Evolutionary conservation across 2,888 invertebrate species (phyloP).

Genomic region (Drosophila imparisetae): DNA sequence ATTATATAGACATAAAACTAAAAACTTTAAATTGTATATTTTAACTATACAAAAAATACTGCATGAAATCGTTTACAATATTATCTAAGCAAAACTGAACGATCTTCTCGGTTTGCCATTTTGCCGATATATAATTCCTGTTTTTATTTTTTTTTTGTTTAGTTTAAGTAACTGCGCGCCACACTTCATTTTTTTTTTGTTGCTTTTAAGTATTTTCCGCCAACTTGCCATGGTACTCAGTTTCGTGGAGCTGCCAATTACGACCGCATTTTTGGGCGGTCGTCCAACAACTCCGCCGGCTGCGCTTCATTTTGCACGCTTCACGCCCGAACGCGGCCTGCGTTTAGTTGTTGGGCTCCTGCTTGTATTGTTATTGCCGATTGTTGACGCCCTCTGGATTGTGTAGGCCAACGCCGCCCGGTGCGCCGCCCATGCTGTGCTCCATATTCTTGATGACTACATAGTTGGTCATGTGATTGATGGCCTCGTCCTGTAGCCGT

Average conservation of each 20-base stretch:
- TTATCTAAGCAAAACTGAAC: constrained; percentile 46
- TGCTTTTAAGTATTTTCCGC: constrained; percentile 63
- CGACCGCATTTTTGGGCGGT: constrained; percentile 35
- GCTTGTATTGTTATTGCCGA: constrained; percentile 84
- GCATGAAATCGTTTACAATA: constrained; percentile 70
- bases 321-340: constrained; percentile 13
- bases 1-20: constrained; percentile 54
- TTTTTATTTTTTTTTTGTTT: constrained; percentile 13
- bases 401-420: constrained; percentile 56
- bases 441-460: constrained; percentile 84
- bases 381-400: constrained; percentile 82
- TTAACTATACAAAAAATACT: constrained; percentile 79
- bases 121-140: constrained; percentile 50
- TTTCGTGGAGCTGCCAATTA: constrained; percentile 61
- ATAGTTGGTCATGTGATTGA: constrained; percentile 84
- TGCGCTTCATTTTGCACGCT: constrained; percentile 13
- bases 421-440: constrained; percentile 78
- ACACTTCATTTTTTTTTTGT: constrained; percentile 8
- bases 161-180: constrained; percentile 71
- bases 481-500: constrained; percentile 83
- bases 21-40: constrained; percentile 72
- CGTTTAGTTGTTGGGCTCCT: constrained; percentile 76
- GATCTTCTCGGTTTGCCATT: constrained; percentile 16
- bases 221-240: constrained; percentile 39
- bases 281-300: constrained; percentile 66